Evolutionary conservation across 2,888 invertebrate genomes (phyloP).

Genomic region (Ormyrus nitidulus): DNA sequence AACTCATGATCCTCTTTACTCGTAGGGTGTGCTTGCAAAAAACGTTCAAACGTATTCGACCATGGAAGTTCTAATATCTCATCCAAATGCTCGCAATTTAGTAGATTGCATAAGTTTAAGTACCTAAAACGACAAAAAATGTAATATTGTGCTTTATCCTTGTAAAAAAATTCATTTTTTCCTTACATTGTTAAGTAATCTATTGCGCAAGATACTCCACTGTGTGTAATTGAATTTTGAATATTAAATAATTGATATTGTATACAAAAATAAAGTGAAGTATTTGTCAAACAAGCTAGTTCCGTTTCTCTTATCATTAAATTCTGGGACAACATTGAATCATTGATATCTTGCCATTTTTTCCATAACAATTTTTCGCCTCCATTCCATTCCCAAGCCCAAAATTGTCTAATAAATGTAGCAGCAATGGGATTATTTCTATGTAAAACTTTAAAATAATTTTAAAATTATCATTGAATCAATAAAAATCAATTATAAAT

Average conservation of each 20-base stretch:
- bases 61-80: slow-evolving; percentile 78
- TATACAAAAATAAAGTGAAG: slow-evolving; percentile 77
- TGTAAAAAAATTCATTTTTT: slow-evolving; percentile 3
- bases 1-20: slow-evolving; percentile 81
- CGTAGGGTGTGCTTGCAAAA: slow-evolving; percentile 81
- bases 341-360: slow-evolving; percentile 61
- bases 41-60: slow-evolving; percentile 80
- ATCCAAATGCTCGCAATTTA: slow-evolving; percentile 67
- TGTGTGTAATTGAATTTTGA: slow-evolving; percentile 82
- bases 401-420: slow-evolving; percentile 68
- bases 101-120: slow-evolving; percentile 73
- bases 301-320: slow-evolving; percentile 73
- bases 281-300: slow-evolving; percentile 76
- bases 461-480: slow-evolving; percentile 14
- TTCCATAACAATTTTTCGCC: slow-evolving; percentile 64
- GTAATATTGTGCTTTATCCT: neutral
- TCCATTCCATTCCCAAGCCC: slow-evolving; percentile 71
- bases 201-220: slow-evolving; percentile 78
- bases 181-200: slow-evolving; percentile 79
- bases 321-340: slow-evolving; percentile 61
- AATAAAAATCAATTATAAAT: slow-evolving; percentile 2
- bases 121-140: slow-evolving; percentile 72
- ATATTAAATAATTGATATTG: slow-evolving; percentile 78
- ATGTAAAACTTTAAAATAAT: slow-evolving; percentile 58
- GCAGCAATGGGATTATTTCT: slow-evolving; percentile 60